phyloP scores from a whole-genome alignment of 2,797 vertebrate species.

The Microhierax caerulescens region DNA sequence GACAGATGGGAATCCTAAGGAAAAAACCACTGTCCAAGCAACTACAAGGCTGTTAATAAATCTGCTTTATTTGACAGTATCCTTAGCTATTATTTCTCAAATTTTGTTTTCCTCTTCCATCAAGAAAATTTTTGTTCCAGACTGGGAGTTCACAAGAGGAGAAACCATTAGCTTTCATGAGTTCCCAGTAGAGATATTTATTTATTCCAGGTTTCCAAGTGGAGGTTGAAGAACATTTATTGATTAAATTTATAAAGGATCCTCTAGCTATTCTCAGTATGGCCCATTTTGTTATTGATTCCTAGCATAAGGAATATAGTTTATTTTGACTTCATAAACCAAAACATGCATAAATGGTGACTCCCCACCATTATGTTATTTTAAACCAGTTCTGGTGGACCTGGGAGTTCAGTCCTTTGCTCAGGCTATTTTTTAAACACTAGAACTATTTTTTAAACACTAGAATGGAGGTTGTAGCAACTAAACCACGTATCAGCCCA shows the following conservation, averaged over 20 bases:
- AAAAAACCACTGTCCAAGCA: neutral
- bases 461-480: neutral
- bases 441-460: neutral
- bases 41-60: neutral
- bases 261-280: neutral
- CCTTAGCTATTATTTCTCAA: neutral
- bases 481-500: neutral
- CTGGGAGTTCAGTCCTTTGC: neutral
- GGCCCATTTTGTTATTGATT: neutral
- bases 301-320: neutral
- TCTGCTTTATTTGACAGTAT: neutral
- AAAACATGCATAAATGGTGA: neutral
- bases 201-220: neutral
- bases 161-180: neutral
- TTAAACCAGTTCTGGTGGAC: neutral
- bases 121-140: neutral
- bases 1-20: neutral
- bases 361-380: neutral
- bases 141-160: neutral
- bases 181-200: neutral
- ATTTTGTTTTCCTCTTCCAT: constrained; percentile 28
- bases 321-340: neutral
- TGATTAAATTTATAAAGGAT: neutral
- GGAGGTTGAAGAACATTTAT: neutral
- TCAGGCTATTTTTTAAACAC: neutral